A percentile compares a stretch with the other conserved stretches of the same genome.
phyloP scores from a whole-genome alignment of 2,888 invertebrate species.

The Omphaloscelis lunosa region DNA sequence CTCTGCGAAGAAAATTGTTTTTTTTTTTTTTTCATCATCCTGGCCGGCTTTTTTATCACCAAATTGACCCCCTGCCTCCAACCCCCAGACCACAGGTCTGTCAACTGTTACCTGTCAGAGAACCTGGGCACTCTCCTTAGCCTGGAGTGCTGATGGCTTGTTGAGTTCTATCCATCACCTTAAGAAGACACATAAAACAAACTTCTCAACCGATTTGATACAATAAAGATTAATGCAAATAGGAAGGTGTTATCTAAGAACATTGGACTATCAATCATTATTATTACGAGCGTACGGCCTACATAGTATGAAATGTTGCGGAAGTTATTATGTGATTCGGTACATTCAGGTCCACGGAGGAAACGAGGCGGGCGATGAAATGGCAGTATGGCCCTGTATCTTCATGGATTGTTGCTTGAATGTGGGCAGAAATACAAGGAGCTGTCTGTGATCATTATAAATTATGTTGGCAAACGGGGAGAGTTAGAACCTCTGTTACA shows the following conservation, averaged over 20 bases:
- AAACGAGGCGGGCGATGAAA: conserved; percentile 2
- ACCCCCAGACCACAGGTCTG: neutral
- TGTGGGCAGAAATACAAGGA: conserved; percentile 22
- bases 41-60: neutral
- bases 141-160: neutral
- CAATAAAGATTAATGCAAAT: conserved; percentile 40
- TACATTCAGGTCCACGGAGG: neutral
- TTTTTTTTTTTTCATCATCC: too few species aligned
- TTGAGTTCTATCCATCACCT: neutral
- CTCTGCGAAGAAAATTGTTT: neutral
- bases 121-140: neutral
- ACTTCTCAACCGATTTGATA: neutral
- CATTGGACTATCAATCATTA: conserved; percentile 42
- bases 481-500: neutral
- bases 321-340: conserved; percentile 43
- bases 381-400: neutral
- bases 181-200: neutral
- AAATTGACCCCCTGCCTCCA: neutral
- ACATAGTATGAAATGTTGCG: conserved; percentile 11
- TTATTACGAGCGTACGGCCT: conserved; percentile 26
- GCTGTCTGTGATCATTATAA: too few species aligned
- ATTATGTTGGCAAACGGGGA: neutral
- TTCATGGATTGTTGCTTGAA: neutral
- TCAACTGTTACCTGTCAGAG: neutral
- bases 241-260: conserved; percentile 28